These are phyloP conservation scores for Mimas tiliae DNA, from an alignment of 2,888 invertebrate species.

Conservation along the genomic window DNA sequence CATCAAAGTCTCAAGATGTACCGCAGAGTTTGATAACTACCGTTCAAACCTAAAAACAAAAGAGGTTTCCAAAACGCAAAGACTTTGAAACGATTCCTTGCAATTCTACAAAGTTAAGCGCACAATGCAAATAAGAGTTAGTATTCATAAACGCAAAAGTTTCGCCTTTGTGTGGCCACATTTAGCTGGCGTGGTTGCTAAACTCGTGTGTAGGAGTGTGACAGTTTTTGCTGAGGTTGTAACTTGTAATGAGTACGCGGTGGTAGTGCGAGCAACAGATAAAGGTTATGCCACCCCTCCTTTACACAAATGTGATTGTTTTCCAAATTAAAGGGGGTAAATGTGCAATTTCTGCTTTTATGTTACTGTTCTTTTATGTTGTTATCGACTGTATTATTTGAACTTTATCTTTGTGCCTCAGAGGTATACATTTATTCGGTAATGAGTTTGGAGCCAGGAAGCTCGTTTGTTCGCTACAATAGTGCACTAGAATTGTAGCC, in stretches of 20 bases:
- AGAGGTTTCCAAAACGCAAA: constrained; percentile 24
- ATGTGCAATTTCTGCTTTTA: constrained; percentile 43
- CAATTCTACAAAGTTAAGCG: constrained; percentile 46
- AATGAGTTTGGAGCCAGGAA: not conserved
- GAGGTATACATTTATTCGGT: not conserved
- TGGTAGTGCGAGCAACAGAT: constrained; percentile 50
- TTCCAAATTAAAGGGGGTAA: constrained; percentile 39
- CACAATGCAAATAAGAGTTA: constrained; percentile 62
- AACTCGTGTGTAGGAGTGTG: constrained; percentile 45
- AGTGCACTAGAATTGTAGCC: not conserved
- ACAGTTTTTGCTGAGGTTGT: constrained; percentile 49
- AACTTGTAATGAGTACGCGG: constrained; percentile 42
- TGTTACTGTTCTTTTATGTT: constrained; percentile 37
- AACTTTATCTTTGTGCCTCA: not conserved
- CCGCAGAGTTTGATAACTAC: constrained; percentile 32
- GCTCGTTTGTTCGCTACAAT: not conserved
- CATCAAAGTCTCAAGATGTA: constrained; percentile 38
- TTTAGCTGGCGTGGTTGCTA: constrained; percentile 46
- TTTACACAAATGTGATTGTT: constrained; percentile 50
- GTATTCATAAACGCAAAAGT: constrained; percentile 60
- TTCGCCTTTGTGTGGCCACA: constrained; percentile 51
- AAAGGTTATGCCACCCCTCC: constrained; percentile 45
- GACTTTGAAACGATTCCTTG: constrained; percentile 34
- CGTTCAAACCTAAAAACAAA: constrained; percentile 27
- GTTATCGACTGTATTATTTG: constrained; percentile 12